Evolutionary conservation across 1,140 invertebrate genomes (phyloP).

Genomic region (Bombus polaris): DNA sequence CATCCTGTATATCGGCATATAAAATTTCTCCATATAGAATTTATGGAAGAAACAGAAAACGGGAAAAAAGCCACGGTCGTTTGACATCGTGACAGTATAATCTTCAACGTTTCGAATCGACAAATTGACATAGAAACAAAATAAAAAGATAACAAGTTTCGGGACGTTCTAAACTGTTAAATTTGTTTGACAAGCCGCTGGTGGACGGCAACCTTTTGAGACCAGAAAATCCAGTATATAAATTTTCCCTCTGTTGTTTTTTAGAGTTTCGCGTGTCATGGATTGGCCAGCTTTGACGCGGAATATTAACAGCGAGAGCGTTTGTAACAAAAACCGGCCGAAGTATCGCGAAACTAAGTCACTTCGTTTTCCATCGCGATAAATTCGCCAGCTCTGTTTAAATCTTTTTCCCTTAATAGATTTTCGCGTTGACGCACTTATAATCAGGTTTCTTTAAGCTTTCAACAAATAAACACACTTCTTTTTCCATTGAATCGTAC

Average conservation of each 20-base stretch:
- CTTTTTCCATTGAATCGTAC: neutral
- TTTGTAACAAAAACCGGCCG: neutral
- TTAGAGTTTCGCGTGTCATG: neutral
- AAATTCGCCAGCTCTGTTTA: neutral
- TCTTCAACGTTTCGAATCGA: neutral
- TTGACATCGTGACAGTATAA: neutral
- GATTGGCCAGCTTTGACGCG: neutral
- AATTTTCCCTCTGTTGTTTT: neutral
- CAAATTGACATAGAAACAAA: neutral
- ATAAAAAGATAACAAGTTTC: neutral
- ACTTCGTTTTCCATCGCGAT: neutral
- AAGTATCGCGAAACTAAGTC: neutral
- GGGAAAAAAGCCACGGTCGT: neutral
- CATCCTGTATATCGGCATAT: no score
- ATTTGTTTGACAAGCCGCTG: slow-evolving; percentile 14
- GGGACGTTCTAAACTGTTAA: neutral
- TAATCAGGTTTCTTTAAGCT: no score
- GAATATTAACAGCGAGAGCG: neutral
- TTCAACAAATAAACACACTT: neutral
- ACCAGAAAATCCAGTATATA: neutral
- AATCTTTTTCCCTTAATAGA: neutral
- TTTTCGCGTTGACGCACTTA: neutral
- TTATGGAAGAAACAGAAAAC: no score
- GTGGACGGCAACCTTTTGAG: neutral
- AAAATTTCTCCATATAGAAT: neutral